These are phyloP conservation scores for Rhynchotus rufescens DNA, from an alignment of 2,797 vertebrate species.

Conservation along the genomic window DNA sequence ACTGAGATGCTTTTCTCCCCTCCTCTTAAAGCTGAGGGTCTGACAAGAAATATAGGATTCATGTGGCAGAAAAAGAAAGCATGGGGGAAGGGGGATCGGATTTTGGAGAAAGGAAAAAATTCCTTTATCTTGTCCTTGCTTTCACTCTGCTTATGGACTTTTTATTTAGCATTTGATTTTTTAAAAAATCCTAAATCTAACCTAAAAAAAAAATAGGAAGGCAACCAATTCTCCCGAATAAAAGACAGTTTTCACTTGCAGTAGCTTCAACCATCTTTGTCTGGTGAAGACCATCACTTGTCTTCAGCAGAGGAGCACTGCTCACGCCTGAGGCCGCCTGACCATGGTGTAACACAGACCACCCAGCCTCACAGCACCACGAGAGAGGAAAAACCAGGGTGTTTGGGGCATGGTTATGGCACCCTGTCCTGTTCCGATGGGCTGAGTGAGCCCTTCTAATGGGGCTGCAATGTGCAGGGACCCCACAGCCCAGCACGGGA, in stretches of 20 bases:
- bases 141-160: constrained; percentile 48
- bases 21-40: background rate
- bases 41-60: constrained; percentile 53
- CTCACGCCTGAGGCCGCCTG: fast-evolving
- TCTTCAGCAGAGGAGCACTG: too few species aligned
- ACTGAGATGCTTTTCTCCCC: constrained; percentile 44
- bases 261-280: background rate
- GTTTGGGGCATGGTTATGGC: background rate
- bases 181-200: constrained; percentile 14
- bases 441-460: fast-evolving
- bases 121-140: constrained; percentile 64
- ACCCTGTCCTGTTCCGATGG: too few species aligned
- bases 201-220: constrained; percentile 24
- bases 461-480: background rate
- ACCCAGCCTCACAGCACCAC: fast-evolving
- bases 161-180: constrained; percentile 38
- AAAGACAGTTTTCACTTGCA: background rate
- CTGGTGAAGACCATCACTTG: background rate
- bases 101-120: constrained; percentile 57
- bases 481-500: background rate
- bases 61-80: constrained; percentile 29
- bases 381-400: fast-evolving
- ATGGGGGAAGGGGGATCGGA: background rate
- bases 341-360: background rate
- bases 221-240: background rate